phyloP scores from a whole-genome alignment of 2,797 vertebrate species.

The Iguana delicatissima region DNA sequence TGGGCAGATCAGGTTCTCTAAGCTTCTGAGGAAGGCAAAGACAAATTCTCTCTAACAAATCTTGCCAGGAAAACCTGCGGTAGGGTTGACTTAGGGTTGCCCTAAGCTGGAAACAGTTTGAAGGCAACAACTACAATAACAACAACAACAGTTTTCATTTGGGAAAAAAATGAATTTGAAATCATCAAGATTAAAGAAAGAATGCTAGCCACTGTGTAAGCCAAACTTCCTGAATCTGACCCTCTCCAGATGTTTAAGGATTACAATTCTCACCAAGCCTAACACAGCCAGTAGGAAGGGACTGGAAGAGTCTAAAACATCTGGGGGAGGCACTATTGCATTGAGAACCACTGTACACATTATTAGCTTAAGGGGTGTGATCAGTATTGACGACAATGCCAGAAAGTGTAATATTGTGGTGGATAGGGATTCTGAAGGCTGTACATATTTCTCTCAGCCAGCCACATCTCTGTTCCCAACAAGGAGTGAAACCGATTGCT shows the following conservation, averaged over 20 bases:
- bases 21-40: too few species aligned
- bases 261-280: too few species aligned
- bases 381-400: neutral
- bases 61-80: too few species aligned
- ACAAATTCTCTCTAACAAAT: too few species aligned
- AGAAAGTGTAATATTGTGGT: neutral
- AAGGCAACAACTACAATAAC: too few species aligned
- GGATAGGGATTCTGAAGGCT: neutral
- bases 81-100: too few species aligned
- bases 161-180: neutral
- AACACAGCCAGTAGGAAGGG: neutral
- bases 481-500: neutral
- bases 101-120: too few species aligned
- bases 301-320: neutral
- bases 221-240: neutral
- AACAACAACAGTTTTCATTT: too few species aligned
- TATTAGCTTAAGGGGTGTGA: neutral
- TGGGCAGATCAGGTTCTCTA: too few species aligned
- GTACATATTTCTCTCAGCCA: neutral
- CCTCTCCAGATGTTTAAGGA: neutral
- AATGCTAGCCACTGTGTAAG: neutral
- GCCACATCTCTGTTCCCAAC: neutral
- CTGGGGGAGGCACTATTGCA: neutral
- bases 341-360: neutral
- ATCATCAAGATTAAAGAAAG: neutral